Percentiles rank a stretch among this genome's conserved stretches.
These are phyloP conservation scores for Chrysomela aeneicollis DNA, from an alignment of 2,888 invertebrate species.

Conservation along the genomic window DNA sequence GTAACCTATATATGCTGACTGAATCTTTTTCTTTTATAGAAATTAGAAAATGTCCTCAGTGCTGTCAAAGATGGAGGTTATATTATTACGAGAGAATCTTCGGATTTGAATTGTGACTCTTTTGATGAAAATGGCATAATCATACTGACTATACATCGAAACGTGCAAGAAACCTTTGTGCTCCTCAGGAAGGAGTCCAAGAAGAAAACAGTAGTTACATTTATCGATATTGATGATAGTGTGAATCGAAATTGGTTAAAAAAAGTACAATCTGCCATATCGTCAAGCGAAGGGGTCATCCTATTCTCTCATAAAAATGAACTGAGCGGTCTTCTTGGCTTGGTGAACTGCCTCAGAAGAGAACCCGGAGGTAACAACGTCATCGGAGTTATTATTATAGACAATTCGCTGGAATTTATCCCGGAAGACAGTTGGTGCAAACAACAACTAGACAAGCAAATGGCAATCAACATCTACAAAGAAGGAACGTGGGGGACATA, in stretches of 20 bases:
- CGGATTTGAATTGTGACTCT: conserved; percentile 48
- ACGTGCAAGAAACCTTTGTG: conserved; percentile 33
- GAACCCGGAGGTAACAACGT: conserved; percentile 64
- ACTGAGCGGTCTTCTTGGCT: conserved; percentile 82
- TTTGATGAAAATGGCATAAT: conserved; percentile 8
- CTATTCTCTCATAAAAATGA: conserved; percentile 70
- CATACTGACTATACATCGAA: conserved; percentile 30
- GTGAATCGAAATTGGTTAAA: no score
- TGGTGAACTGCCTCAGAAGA: conserved; percentile 72
- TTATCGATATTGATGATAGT: no score
- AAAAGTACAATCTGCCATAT: no score
- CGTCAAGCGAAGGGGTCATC: conserved; percentile 58
- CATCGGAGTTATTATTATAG: conserved; percentile 64
- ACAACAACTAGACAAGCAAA: conserved; percentile 72
- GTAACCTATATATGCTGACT: no score
- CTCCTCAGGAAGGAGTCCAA: conserved; percentile 26
- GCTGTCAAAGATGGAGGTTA: conserved; percentile 66
- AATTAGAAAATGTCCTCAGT: conserved; percentile 33
- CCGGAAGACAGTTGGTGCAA: conserved; percentile 65
- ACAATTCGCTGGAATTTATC: conserved; percentile 71
- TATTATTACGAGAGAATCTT: conserved; percentile 68
- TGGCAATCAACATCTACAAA: conserved; percentile 80
- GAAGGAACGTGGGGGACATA: conserved; percentile 71
- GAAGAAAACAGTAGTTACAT: not conserved
- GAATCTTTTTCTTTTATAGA: conserved; percentile 29